phyloP scores from a whole-genome alignment of 2,888 invertebrate genomes.

The Pseudococcus jackbeardsleyi region DNA sequence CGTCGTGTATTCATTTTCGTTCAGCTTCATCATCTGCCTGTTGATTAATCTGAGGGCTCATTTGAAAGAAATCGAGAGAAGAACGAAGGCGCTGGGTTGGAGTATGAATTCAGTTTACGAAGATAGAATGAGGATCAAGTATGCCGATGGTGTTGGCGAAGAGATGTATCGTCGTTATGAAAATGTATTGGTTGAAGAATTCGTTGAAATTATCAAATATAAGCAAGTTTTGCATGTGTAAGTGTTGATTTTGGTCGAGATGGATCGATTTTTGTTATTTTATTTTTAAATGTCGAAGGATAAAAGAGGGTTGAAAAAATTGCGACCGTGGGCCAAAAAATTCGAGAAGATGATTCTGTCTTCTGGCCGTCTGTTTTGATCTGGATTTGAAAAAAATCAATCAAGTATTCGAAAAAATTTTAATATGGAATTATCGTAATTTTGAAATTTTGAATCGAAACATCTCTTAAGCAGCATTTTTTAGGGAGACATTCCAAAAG shows the following conservation, averaged over 20 bases:
- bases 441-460: background rate
- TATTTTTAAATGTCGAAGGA: no score
- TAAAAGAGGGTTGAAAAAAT: no score
- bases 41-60: slow-evolving; percentile 21
- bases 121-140: background rate
- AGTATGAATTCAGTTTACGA: background rate
- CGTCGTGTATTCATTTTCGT: background rate
- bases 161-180: background rate
- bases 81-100: background rate
- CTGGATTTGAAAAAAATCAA: no score
- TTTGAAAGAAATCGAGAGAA: slow-evolving; percentile 5
- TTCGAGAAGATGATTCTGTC: no score
- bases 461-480: no score
- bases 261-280: no score
- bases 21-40: slow-evolving; percentile 28
- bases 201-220: background rate
- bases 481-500: no score
- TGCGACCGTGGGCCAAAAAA: no score
- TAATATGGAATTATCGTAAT: background rate
- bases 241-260: background rate
- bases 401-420: background rate
- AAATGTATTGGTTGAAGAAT: background rate
- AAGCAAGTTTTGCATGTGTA: background rate
- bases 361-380: no score
- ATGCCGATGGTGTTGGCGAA: background rate